Evolutionary conservation across 1,140 invertebrate genomes (phyloP), one percentile per base, ranked within the genome.

Genomic region (Pseudomyrmex concolor): DNA sequence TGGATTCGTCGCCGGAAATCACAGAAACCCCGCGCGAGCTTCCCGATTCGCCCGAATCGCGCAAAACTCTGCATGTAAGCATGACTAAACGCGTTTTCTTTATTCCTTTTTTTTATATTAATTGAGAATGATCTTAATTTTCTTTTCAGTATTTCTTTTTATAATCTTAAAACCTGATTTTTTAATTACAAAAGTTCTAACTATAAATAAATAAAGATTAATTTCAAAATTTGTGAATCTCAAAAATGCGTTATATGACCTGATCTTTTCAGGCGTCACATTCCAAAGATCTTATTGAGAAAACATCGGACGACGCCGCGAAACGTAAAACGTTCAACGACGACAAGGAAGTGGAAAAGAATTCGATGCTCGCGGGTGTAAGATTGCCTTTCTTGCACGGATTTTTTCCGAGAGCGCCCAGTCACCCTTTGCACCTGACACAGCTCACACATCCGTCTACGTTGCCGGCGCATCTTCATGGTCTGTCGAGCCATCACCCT

Each of bases 381-480:
- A 87, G 82, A 2, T 34, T 89, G 45, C 88, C 89, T 43, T 89
- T 89, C 63, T 66, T 92, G 7, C 89, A 90, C 43, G 89, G 86
- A 71, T 81, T 90, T 19, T 87, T 90, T 10, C 83, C 89, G n/a
- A 86, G 86, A 57, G 63, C 66, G 10, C 48, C 80, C 8, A 73
- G 51, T 59, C 85, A 91, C 54, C 88, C 91, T 25, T 57, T 90
- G 64, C 88, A 90, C 66, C 83, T 91, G 22, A 77, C 89, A n/a
- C 88, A 89, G 51, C 48, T 90, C 55, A 77, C 86, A 51, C 88
- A 89, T 85, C 88, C 88, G 50, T 54, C 89, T 17, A 48, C 85
- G 48, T 57, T 90, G 43, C 82, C 85, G 12, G 80, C 89, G 22
- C 88, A 91, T 86, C 71, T 92, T 60, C 83, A 85, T 13, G 84